Percentiles rank a stretch among this genome's conserved stretches.
phyloP scores from a whole-genome alignment of 2,888 invertebrate species.

The Eilema depressum region DNA sequence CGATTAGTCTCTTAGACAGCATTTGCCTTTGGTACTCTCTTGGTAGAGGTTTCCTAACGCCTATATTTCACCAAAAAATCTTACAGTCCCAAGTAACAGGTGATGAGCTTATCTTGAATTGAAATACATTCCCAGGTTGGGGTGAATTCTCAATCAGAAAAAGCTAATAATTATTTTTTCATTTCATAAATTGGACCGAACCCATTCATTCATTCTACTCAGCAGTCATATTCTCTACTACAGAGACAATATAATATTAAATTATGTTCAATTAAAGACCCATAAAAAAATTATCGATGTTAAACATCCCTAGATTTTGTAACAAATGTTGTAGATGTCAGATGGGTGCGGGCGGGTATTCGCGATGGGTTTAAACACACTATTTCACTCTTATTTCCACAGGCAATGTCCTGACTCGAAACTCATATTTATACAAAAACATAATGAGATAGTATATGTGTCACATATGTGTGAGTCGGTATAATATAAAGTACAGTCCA shows the following conservation, averaged over 20 bases:
- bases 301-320: conserved; percentile 60
- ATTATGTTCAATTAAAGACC: not conserved
- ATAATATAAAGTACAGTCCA: too few species aligned
- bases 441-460: not conserved
- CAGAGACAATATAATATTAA: too few species aligned
- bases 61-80: not conserved
- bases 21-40: too few species aligned
- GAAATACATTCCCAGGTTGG: not conserved
- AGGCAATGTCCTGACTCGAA: conserved; percentile 67
- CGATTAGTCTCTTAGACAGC: too few species aligned
- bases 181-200: too few species aligned
- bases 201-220: too few species aligned
- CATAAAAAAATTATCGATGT: conserved; percentile 11
- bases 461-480: too few species aligned
- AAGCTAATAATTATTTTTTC: too few species aligned
- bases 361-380: conserved; percentile 80
- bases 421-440: conserved; percentile 52
- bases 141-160: too few species aligned
- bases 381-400: conserved; percentile 82
- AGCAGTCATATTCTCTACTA: too few species aligned
- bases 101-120: not conserved
- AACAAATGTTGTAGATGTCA: conserved; percentile 78
- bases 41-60: not conserved
- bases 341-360: conserved; percentile 59
- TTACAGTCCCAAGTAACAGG: not conserved